Conservation (phyloP, 2,113 vertebrate species). For the Psilopogon haemacephalus region DNA sequence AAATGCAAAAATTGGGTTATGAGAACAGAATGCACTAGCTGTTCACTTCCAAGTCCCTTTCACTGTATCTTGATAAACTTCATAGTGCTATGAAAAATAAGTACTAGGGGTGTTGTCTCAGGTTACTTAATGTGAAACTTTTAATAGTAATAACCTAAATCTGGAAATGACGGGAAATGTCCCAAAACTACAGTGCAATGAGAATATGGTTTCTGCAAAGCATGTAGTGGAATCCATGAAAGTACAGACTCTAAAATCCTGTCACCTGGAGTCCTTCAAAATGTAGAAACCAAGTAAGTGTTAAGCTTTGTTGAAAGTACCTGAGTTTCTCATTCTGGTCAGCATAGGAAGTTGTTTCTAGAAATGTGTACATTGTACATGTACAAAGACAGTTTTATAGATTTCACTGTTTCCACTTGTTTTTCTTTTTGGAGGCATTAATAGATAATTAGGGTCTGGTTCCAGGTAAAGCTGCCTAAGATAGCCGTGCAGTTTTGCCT, state of each 20-base stretch:
- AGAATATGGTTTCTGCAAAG: neutral
- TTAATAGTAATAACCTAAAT: neutral
- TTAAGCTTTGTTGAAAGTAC: neutral
- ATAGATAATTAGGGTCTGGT: neutral
- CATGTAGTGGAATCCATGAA: neutral
- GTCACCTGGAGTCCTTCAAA: neutral
- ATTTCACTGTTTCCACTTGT: neutral
- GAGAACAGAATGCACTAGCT: neutral
- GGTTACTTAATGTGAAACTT: neutral
- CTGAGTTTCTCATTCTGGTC: neutral
- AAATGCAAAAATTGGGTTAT: neutral
- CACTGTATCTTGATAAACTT: neutral
- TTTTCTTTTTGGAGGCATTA: neutral
- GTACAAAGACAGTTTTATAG: neutral
- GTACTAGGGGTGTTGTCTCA: neutral
- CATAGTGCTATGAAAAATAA: neutral
- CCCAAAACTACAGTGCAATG: neutral
- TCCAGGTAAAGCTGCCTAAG: neutral
- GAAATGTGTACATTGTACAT: neutral
- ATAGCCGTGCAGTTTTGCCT: neutral
- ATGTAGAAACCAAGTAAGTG: neutral
- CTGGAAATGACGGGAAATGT: neutral
- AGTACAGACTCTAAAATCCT: neutral
- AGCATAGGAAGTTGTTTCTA: neutral
- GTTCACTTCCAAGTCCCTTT: neutral